Evolutionary conservation across 2,888 invertebrate species (phyloP).

Genomic region (Phengaris arion): DNA sequence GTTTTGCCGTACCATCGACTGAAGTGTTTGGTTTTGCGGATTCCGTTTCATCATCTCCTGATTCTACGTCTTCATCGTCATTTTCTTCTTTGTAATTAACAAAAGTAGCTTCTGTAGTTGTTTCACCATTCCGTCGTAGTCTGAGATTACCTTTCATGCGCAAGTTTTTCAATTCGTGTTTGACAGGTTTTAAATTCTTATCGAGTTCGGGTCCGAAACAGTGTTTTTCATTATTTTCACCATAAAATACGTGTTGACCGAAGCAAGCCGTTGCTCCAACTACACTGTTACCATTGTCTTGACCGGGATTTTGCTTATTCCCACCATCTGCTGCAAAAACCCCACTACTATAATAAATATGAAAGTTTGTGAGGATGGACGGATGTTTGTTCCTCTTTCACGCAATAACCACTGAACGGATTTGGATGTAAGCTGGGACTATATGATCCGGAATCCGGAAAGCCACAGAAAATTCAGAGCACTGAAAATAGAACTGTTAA

Average conservation of each 20-base stretch:
- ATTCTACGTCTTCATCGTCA: not conserved
- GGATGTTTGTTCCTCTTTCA: too few relatives aligned
- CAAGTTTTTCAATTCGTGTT: not conserved
- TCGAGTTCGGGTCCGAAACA: not conserved
- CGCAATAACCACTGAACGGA: too few relatives aligned
- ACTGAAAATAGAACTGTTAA: too few relatives aligned
- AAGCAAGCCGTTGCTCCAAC: not conserved
- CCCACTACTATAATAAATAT: too few relatives aligned
- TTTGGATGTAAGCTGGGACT: too few relatives aligned
- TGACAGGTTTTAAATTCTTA: not conserved
- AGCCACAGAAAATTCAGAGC: too few relatives aligned
- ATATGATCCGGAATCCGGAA: too few relatives aligned
- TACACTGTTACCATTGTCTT: not conserved
- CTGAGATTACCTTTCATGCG: not conserved
- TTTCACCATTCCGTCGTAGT: not conserved
- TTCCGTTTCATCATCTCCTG: not conserved
- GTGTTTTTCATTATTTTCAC: not conserved
- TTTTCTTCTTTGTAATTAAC: not conserved
- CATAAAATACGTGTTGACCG: not conserved
- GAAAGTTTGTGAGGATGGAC: too few relatives aligned
- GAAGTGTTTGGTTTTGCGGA: not conserved
- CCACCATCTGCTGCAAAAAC: too few relatives aligned
- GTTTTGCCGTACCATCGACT: not conserved
- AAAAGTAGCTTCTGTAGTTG: not conserved
- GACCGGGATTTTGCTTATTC: not conserved